phyloP scores from a whole-genome alignment of 2,888 invertebrate species.

The Oeneis ivallda region DNA sequence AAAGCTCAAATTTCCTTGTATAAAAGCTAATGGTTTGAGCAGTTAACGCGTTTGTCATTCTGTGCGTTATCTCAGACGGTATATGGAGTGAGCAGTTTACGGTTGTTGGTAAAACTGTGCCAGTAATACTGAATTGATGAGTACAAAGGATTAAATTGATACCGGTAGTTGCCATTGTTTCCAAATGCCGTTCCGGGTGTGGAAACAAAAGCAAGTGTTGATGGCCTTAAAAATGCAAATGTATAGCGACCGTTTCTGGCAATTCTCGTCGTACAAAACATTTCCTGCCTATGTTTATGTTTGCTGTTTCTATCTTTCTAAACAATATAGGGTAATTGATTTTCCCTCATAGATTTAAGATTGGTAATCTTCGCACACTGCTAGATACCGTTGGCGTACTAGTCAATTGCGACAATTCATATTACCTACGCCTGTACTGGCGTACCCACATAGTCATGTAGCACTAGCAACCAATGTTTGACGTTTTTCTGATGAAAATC shows the following conservation, averaged over 20 bases:
- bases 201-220: not conserved
- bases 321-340: too few relatives aligned
- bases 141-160: slow-evolving; percentile 8
- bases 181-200: not conserved
- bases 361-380: too few relatives aligned
- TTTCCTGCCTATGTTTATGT: too few relatives aligned
- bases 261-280: not conserved
- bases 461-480: too few relatives aligned
- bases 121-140: not conserved
- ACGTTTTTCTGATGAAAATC: too few relatives aligned
- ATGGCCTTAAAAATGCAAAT: not conserved
- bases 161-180: not conserved
- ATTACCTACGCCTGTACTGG: too few relatives aligned
- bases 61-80: slow-evolving; percentile 24
- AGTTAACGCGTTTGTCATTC: slow-evolving; percentile 29
- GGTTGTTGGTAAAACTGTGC: slow-evolving; percentile 19
- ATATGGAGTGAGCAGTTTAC: not conserved
- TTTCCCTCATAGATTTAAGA: too few relatives aligned
- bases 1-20: slow-evolving; percentile 15
- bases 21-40: slow-evolving; percentile 14
- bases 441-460: too few relatives aligned
- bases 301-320: too few relatives aligned
- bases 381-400: too few relatives aligned
- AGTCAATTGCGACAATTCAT: too few relatives aligned
- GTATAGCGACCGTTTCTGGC: not conserved